Conservation (phyloP, 2,113 vertebrate genomes). For the Thunnus thynnus region DNA sequence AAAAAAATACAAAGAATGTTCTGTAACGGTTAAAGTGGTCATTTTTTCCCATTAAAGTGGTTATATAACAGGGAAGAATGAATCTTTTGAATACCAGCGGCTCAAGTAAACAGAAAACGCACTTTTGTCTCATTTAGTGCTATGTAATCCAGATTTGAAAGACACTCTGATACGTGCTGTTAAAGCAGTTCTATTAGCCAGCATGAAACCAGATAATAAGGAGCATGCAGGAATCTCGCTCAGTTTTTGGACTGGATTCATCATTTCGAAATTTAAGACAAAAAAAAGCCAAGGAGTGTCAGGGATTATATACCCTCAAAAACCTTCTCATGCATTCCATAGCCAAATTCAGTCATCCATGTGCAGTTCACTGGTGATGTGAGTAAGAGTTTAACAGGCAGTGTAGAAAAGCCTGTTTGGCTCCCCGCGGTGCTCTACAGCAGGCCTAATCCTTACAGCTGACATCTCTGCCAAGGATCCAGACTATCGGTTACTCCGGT, state of each 20-base stretch:
- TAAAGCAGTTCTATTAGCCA: constrained; percentile 10
- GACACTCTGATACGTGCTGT: constrained; percentile 18
- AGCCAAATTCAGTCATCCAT: constrained; percentile 38
- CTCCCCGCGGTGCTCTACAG: constrained; percentile 53
- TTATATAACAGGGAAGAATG: constrained; percentile 69
- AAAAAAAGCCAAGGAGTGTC: constrained; percentile 20
- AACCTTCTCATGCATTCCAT: constrained; percentile 40
- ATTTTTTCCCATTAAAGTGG: constrained; percentile 40
- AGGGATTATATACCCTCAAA: constrained; percentile 29
- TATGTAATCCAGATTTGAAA: constrained; percentile 45
- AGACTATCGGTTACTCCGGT: constrained; percentile 53
- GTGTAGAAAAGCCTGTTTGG: constrained; percentile 44
- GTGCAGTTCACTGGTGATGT: constrained; percentile 36
- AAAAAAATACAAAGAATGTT: constrained; percentile 63
- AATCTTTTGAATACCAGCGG: constrained; percentile 55
- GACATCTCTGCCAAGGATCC: constrained; percentile 57
- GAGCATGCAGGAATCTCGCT: not conserved
- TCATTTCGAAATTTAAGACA: constrained; percentile 41
- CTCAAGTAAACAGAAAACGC: constrained; percentile 39
- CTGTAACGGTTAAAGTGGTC: constrained; percentile 65
- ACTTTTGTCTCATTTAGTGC: constrained; percentile 24
- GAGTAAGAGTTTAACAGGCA: constrained; percentile 50
- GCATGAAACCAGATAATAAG: constrained; percentile 40
- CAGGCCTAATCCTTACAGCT: constrained; percentile 64
- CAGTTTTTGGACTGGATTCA: not conserved